Evolutionary conservation across 1,140 invertebrate genomes (phyloP), one percentile per base, ranked within the genome.

Genomic region (Drosophila tsacasi): DNA sequence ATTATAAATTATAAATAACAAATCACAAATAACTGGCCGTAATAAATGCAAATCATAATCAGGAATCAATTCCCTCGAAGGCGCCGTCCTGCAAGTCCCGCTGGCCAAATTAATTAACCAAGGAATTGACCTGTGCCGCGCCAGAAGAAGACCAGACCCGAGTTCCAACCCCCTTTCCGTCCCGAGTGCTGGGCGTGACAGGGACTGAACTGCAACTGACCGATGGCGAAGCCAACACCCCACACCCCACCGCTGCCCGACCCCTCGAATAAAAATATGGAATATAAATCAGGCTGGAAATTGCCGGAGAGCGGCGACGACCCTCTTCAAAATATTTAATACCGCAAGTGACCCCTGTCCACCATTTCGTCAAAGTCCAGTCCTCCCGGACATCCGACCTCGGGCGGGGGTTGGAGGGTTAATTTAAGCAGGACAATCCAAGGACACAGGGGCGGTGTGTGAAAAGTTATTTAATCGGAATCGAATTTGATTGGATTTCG

Each of bases 281-380:
- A 59, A 61, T 83, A 81, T 89, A 89, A 89, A 89, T 89, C 84
- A 89, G 75, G 84, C 69, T 81, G 32, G 47, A 57, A 63, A 90
- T 75, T 81, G 81, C 55, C 21, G 54, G 73, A 52, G 9, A 52
- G 62, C 58, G 60, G 52, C 66, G 37, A 62, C 81, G 85, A 89
- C 84, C 84, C 84, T 89, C 84, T 90, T 89, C 84, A 89, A 69
- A 89, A 89, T 89, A 89, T 89, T 89, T 79, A 89, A 89, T 89
- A 89, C 84, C 84, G 47, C 84, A 89, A 89, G 69, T 89, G 84
- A 89, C 84, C 84, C 84, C 85, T 89, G 84, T 84, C 84, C 85
- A 52, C 73, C 72, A 58, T 81, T 50, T 83, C 76, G 67, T 81
- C 82, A 84, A 85, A 84, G 79, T 81, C 75, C 44, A 62, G 44